Conservation (phyloP, 2,888 invertebrate genomes). For the Cyaniris semiargus region DNA sequence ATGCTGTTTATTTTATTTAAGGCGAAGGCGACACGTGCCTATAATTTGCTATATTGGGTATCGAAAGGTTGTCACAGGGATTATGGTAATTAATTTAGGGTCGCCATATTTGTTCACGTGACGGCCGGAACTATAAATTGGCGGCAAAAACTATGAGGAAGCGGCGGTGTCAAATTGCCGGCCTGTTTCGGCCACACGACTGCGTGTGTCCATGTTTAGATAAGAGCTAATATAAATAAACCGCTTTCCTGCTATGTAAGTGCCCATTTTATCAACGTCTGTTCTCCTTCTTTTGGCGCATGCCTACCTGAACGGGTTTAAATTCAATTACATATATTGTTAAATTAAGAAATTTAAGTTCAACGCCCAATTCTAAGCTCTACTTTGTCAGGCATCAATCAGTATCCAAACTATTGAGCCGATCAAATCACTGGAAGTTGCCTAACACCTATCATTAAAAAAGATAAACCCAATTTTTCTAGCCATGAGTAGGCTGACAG, state of each 20-base stretch:
- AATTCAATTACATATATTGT: no score
- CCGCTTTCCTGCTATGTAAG: not conserved
- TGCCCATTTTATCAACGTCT: no score
- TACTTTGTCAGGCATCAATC: no score
- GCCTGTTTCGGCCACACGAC: constrained; percentile 57
- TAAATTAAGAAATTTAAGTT: no score
- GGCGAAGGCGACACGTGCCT: not conserved
- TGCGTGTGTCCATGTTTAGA: constrained; percentile 50
- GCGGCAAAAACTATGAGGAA: constrained; percentile 61
- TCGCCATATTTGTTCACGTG: constrained; percentile 64
- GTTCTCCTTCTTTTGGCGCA: no score
- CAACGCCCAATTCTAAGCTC: no score
- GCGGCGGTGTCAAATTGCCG: constrained; percentile 67
- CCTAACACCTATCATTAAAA: no score
- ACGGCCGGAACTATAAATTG: constrained; percentile 71
- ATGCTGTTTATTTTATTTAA: not conserved
- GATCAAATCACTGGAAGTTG: no score
- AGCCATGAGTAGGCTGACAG: no score
- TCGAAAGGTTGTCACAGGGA: not conserved
- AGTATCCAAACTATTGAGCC: no score
- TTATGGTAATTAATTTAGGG: constrained; percentile 23
- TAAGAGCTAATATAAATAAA: constrained; percentile 27
- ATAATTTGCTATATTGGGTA: not conserved
- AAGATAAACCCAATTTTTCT: no score
- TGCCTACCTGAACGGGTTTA: no score